A percentile compares a stretch with the other conserved stretches of the same genome.
These are phyloP conservation scores for Oplegnathus fasciatus DNA, from an alignment of 2,113 vertebrate species.

Conservation along the genomic window DNA sequence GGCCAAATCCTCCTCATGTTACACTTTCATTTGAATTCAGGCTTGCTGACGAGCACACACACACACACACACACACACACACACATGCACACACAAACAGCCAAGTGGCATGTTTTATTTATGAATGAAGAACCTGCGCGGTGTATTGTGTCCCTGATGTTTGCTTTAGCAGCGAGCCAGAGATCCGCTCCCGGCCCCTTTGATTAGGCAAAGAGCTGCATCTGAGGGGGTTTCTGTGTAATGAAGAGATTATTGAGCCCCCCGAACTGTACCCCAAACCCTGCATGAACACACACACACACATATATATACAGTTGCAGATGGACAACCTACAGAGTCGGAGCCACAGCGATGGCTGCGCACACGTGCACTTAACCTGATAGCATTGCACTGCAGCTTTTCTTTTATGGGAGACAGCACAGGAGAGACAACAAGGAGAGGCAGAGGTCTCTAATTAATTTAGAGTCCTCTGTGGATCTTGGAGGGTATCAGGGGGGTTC, in stretches of 20 bases:
- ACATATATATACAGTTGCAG: conserved; percentile 47
- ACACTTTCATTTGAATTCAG: conserved; percentile 63
- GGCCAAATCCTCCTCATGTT: conserved; percentile 50
- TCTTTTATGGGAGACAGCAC: conserved; percentile 82
- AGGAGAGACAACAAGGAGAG: conserved; percentile 81
- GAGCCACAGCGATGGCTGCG: background rate
- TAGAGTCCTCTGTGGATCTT: conserved; percentile 89
- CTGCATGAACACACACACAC: conserved; percentile 68
- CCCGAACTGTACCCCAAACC: conserved; percentile 76
- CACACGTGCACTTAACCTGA: conserved; percentile 68
- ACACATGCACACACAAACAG: conserved; percentile 28
- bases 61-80: conserved; percentile 28
- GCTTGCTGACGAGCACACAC: conserved; percentile 27
- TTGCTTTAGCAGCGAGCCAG: conserved; percentile 80
- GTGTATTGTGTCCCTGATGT: conserved; percentile 83
- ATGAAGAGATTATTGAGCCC: conserved; percentile 89
- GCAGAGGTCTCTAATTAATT: conserved; percentile 91
- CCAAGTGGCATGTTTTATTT: conserved; percentile 82
- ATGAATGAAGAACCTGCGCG: conserved; percentile 82
- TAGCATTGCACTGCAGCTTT: conserved; percentile 71
- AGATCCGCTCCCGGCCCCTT: conserved; percentile 83
- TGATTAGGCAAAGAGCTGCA: conserved; percentile 87
- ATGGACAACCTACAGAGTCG: conserved; percentile 24
- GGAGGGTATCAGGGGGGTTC: conserved; percentile 79
- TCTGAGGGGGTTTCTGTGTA: conserved; percentile 84